phyloP scores from a whole-genome alignment of 2,113 vertebrate species.

The Laticauda laticaudata region DNA sequence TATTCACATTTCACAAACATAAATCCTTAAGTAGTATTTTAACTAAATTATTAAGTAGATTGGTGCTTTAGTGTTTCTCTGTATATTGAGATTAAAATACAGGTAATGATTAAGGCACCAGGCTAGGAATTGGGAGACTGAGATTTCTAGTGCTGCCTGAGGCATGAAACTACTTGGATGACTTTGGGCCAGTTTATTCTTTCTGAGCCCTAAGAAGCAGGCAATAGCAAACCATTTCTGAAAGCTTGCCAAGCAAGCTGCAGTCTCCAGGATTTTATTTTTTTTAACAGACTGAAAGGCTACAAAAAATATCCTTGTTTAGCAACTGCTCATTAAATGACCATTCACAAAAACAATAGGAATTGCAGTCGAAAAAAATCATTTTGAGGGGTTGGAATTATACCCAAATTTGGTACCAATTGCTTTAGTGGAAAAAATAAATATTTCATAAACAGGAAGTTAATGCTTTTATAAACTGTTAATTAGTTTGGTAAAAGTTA shows the following conservation, averaged over 20 bases:
- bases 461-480: background rate
- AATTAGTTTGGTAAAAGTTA: constrained; percentile 4
- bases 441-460: constrained; percentile 2
- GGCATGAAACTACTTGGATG: background rate
- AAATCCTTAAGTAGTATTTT: constrained; percentile 22
- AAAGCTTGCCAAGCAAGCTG: background rate
- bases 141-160: background rate
- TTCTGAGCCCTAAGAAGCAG: background rate
- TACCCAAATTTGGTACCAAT: background rate
- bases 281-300: background rate
- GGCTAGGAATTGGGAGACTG: background rate
- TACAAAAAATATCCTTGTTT: background rate
- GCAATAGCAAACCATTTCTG: background rate
- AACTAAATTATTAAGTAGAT: constrained; percentile 44
- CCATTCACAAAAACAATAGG: background rate
- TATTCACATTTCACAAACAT: constrained; percentile 31
- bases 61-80: constrained; percentile 24
- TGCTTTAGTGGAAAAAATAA: constrained; percentile 14
- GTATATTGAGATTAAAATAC: background rate
- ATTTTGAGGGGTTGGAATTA: background rate
- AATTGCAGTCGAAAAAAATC: background rate
- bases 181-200: background rate
- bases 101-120: background rate
- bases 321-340: background rate
- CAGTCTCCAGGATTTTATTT: background rate